These are phyloP conservation scores for Rhinoptilus africanus DNA, from an alignment of 2,113 vertebrate species.

Conservation along the genomic window DNA sequence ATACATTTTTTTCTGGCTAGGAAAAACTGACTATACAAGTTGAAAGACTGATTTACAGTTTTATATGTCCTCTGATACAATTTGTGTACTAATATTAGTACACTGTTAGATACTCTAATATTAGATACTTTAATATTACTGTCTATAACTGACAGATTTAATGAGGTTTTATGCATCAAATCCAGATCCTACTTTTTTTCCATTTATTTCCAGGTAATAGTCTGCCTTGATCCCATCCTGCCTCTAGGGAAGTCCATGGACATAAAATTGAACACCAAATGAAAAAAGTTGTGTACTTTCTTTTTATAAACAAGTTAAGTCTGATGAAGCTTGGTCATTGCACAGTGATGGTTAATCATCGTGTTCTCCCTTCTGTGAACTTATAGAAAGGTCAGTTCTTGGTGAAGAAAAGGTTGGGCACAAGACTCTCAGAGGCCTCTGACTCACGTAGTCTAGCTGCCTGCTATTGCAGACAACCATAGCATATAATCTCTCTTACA, in stretches of 20 bases:
- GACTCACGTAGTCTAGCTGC: neutral
- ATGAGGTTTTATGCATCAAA: neutral
- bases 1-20: neutral
- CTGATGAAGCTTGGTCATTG: neutral
- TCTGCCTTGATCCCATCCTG: neutral
- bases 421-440: neutral
- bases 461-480: neutral
- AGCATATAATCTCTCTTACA: neutral
- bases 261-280: neutral
- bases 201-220: neutral
- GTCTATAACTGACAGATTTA: neutral
- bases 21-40: neutral
- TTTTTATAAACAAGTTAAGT: neutral
- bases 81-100: neutral
- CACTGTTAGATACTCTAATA: too few species aligned
- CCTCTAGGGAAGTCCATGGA: neutral
- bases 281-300: neutral
- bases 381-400: neutral
- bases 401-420: neutral
- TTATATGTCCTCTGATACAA: neutral
- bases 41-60: neutral
- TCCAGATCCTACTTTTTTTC: neutral
- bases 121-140: neutral
- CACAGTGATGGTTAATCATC: neutral
- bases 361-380: neutral